These are phyloP conservation scores for Lordiphosa fenestrarum DNA, from an alignment of 2,888 invertebrate species.

Conservation along the genomic window DNA sequence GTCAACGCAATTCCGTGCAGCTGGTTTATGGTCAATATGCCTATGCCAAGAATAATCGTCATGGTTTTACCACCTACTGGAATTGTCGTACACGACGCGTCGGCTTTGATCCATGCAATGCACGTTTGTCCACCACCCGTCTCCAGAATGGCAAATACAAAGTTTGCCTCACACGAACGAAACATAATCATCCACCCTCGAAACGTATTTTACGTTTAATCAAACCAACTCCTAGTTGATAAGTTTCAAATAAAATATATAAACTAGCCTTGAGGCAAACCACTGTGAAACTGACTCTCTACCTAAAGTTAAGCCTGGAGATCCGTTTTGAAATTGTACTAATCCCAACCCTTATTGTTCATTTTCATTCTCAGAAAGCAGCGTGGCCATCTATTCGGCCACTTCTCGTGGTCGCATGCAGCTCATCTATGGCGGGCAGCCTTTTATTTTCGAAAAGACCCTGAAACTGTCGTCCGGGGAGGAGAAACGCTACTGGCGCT, in stretches of 20 bases:
- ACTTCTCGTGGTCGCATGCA: slow-evolving; percentile 80
- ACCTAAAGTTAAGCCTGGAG: slow-evolving; percentile 10
- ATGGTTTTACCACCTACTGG: slow-evolving; percentile 78
- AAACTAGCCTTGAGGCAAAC: slow-evolving; percentile 28
- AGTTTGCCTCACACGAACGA: slow-evolving; percentile 74
- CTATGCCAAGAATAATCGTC: slow-evolving; percentile 77
- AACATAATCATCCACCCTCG: slow-evolving; percentile 78
- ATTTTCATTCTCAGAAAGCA: slow-evolving; percentile 60
- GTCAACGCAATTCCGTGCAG: slow-evolving; percentile 77
- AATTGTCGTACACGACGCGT: slow-evolving; percentile 77
- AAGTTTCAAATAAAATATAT: slow-evolving; percentile 23
- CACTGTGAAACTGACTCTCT: slow-evolving; percentile 13
- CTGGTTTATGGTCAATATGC: slow-evolving; percentile 76
- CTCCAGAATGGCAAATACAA: slow-evolving; percentile 73
- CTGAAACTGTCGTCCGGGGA: slow-evolving; percentile 76
- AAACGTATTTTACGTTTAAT: slow-evolving; percentile 65
- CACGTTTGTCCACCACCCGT: slow-evolving; percentile 72
- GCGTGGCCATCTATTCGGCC: slow-evolving; percentile 79
- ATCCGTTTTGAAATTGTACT: slow-evolving; percentile 19
- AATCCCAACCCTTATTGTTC: slow-evolving; percentile 27
- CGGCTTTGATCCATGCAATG: slow-evolving; percentile 72
- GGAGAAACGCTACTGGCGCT: slow-evolving; percentile 80
- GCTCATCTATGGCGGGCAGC: slow-evolving; percentile 80
- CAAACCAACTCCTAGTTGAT: slow-evolving; percentile 25
- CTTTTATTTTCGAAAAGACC: slow-evolving; percentile 80